Base-by-base conservation (phyloP, 2,113 vertebrate genomes). In the Athene cunicularia region DNA sequence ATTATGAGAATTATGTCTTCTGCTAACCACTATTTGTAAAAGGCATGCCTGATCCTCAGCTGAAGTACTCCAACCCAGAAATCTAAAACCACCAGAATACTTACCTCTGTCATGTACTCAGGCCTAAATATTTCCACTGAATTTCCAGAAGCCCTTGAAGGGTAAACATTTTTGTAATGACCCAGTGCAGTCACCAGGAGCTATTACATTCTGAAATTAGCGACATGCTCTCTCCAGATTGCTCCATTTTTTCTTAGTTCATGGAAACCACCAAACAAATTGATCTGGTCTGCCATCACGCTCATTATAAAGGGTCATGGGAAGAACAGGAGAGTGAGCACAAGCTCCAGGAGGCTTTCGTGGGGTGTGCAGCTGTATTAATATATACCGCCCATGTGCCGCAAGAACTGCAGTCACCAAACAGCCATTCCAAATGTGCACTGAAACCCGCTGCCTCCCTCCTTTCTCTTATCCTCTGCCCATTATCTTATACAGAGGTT, bases 331-430 rank as follows among this genome's bases (percentile, higher is more conserved):
- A 71, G 28, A 21, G 49, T 0, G 2, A 56, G 9, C 23, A 8
- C 20, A 52, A 58, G 43, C 27, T 80, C 33, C 62, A 64, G 32
- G 62, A 68, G 39, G 39, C 39, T 60, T 67, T 58, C 35, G 37
- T 24, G 33, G 12, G 12, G 3, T 56, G 13, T 60, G 35, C 20
- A 82, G 59, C 16, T 75, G 4, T 18, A 32, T 45, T 68, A 37
- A 30, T 8, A 11, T 28, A 4, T 12, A 8, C 32, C 1, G 0
- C 11, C 1, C 0, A 0, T 18, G 22, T 22, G 14, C 41, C 83
- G 24, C 39, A 86, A 80, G 67, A 94, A 18, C 32, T 20, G 8
- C 63, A 86, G 55, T 17, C 45, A 43, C 39, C 56, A 56, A 80
- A 76, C 8, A 50, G 41, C 41, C 13, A 0, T 30, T 43, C 47